phyloP scores from a whole-genome alignment of 1,140 invertebrate genomes.

The Neodiprion fabricii region DNA sequence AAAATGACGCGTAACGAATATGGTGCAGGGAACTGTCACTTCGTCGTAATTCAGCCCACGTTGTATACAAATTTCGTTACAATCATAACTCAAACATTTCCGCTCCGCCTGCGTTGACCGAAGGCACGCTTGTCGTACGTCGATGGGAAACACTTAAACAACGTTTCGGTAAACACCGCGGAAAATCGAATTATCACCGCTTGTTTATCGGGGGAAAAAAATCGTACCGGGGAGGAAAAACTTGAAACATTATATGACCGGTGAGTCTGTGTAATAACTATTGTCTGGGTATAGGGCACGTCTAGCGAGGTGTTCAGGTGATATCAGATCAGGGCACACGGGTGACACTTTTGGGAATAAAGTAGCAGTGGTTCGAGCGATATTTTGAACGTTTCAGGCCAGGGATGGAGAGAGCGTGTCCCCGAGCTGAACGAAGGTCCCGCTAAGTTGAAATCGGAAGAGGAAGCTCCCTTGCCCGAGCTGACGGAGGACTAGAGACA shows the following conservation, averaged over 20 bases:
- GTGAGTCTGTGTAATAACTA: no score
- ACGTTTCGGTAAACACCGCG: no score
- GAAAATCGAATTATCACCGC: no score
- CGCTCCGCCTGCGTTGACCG: no score
- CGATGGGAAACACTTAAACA: no score
- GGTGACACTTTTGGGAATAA: slow-evolving; percentile 10
- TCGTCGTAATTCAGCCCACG: not conserved
- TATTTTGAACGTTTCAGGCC: slow-evolving; percentile 61
- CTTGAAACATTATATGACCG: no score
- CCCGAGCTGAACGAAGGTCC: slow-evolving; percentile 59
- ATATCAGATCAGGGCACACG: slow-evolving; percentile 3
- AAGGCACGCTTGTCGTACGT: no score
- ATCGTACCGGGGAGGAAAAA: no score
- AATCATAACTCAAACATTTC: no score
- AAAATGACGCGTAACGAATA: slow-evolving; percentile 3
- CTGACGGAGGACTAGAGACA: slow-evolving; percentile 44
- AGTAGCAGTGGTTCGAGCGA: slow-evolving; percentile 37
- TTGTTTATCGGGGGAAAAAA: no score
- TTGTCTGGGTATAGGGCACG: no score
- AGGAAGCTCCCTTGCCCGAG: slow-evolving; percentile 42
- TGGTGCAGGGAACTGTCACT: not conserved
- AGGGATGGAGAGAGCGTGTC: slow-evolving; percentile 59
- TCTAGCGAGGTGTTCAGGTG: not conserved
- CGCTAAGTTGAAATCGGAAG: slow-evolving; percentile 47
- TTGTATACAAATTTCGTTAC: no score